phyloP scores from a whole-genome alignment of 92 coral and sea anemone genomes.

The Metridium senile region DNA sequence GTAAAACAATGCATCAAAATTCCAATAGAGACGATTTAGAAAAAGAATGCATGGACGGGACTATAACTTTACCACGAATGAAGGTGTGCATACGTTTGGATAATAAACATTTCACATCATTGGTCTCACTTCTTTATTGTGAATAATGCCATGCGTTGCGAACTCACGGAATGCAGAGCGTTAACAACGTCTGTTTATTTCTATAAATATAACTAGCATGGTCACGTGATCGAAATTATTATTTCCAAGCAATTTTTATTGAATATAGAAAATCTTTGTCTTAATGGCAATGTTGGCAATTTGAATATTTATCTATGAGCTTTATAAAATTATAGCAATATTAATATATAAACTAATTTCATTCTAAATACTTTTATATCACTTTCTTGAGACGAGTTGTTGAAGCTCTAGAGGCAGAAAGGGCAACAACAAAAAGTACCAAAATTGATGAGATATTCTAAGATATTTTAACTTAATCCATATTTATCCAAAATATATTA shows the following conservation, averaged over 20 bases:
- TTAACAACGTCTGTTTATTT: background rate
- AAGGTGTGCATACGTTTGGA: constrained; percentile 33
- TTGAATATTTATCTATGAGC: background rate
- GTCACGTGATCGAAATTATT: constrained; percentile 1
- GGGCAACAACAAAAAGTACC: constrained; percentile 29
- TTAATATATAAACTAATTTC: background rate
- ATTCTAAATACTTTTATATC: background rate
- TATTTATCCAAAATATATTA: background rate
- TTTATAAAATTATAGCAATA: background rate
- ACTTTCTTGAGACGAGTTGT: constrained; percentile 8
- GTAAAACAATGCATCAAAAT: too few relatives aligned
- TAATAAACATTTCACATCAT: constrained; percentile 19
- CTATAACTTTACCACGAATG: background rate
- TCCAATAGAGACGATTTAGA: too few relatives aligned
- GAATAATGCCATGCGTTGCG: constrained; percentile 18
- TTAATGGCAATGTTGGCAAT: background rate
- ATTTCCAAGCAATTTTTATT: background rate
- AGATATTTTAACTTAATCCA: background rate
- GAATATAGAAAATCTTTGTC: background rate
- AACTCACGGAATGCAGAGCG: background rate
- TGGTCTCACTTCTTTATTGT: constrained; percentile 26
- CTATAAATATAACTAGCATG: constrained; percentile 33
- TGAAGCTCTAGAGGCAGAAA: constrained; percentile 28
- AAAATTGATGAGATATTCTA: background rate
- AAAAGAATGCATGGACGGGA: too few relatives aligned